Conservation (phyloP, 1,140 invertebrate species). For the Globodera ellingtonae region DNA sequence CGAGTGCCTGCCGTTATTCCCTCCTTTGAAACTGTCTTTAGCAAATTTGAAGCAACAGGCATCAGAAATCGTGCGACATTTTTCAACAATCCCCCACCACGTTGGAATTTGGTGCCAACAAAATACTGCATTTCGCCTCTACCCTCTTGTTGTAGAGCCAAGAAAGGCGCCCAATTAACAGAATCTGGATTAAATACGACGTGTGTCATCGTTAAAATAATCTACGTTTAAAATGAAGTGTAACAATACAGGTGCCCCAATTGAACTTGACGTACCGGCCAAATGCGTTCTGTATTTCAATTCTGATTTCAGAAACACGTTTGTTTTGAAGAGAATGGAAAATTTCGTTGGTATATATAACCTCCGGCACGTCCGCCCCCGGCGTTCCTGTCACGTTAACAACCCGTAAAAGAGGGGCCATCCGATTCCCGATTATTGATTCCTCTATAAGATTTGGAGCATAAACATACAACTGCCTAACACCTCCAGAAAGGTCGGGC, state of each 20-base stretch:
- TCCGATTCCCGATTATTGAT: neutral
- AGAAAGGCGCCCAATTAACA: slow-evolving; percentile 2
- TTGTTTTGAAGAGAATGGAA: too few relatives aligned
- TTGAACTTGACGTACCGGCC: slow-evolving; percentile 7
- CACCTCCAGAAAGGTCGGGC: slow-evolving; percentile 17
- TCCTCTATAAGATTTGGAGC: slow-evolving; percentile 11
- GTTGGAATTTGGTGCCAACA: slow-evolving; percentile 1
- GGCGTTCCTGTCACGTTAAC: slow-evolving; percentile 13
- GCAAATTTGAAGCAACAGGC: slow-evolving; percentile 5
- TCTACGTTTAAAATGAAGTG: slow-evolving; percentile 18
- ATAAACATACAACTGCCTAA: slow-evolving; percentile 5
- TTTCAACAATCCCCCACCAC: slow-evolving; percentile 1
- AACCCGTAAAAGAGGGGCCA: slow-evolving; percentile 13
- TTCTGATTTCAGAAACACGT: neutral
- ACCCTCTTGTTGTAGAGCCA: neutral
- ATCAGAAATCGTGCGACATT: slow-evolving; percentile 11
- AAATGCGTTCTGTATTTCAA: slow-evolving; percentile 13
- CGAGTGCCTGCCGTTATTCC: slow-evolving; percentile 3
- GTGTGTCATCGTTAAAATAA: slow-evolving; percentile 24
- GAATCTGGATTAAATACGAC: neutral
- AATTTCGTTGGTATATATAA: neutral
- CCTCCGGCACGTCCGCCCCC: neutral
- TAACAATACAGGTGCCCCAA: slow-evolving; percentile 3
- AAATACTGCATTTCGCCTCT: slow-evolving; percentile 4
- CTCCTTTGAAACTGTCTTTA: neutral